A percentile compares a stretch with the other conserved stretches of the same genome.
Conservation (phyloP, 37 sponge, comb jelly and placozoan genomes). For the Aplysina aerophoba region DNA sequence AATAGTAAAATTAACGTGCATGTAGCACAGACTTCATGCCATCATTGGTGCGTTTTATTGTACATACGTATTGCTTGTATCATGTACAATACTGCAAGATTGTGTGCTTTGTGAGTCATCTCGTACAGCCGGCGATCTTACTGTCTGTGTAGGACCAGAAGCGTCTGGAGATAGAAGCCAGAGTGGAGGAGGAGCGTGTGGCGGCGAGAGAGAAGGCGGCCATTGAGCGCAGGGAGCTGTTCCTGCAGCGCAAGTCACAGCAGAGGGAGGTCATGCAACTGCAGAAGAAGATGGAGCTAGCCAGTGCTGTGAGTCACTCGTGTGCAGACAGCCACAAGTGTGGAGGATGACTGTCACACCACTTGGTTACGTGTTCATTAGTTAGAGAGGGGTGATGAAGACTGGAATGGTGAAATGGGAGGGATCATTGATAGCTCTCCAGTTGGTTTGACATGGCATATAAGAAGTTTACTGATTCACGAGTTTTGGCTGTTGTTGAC, state of each 20-base stretch:
- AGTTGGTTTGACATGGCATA: no score
- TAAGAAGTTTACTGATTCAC: no score
- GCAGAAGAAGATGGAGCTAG: conserved; percentile 48
- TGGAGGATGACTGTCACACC: background rate
- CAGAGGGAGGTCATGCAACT: conserved; percentile 50
- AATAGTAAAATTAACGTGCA: no score
- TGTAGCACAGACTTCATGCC: no score
- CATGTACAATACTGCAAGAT: no score
- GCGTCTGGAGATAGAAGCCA: conserved; percentile 72
- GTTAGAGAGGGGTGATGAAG: background rate
- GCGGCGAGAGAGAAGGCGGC: conserved; percentile 60
- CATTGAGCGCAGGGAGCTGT: conserved; percentile 65
- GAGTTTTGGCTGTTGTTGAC: no score
- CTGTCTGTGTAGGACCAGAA: conserved; percentile 57
- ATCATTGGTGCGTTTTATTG: background rate
- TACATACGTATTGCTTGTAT: no score
- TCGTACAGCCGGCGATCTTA: no score
- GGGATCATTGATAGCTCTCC: no score
- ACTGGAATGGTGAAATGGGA: background rate
- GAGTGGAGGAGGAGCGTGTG: conserved; percentile 57
- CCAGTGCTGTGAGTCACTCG: conserved; percentile 22
- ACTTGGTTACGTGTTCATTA: background rate
- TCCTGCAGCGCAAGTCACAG: conserved; percentile 50
- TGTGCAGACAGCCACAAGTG: no score
- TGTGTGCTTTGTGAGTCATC: no score